Evolutionary conservation across 2,888 invertebrate genomes (phyloP).

Genomic region (Hetaerina titia): DNA sequence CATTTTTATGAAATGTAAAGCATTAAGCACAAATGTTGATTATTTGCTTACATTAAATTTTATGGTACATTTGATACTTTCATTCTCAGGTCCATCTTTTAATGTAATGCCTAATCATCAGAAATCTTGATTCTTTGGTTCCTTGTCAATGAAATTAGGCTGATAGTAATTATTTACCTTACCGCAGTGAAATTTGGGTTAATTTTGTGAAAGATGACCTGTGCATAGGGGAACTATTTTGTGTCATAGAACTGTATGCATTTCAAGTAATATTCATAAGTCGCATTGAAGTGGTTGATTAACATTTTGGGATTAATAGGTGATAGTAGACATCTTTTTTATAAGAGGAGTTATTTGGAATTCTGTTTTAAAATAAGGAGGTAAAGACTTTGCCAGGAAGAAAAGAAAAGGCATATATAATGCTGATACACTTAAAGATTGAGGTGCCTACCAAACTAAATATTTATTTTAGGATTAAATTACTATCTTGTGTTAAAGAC

Average conservation of each 20-base stretch:
- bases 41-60: background rate
- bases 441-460: too few species aligned
- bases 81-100: conserved; percentile 17
- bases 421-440: background rate
- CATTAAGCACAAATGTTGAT: background rate
- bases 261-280: too few species aligned
- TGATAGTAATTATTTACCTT: background rate
- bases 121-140: background rate
- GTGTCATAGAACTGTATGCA: background rate
- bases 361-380: background rate
- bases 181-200: background rate
- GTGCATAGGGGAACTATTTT: background rate
- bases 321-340: background rate
- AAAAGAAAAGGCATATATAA: background rate
- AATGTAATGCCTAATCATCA: background rate
- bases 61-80: background rate
- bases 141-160: background rate
- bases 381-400: background rate
- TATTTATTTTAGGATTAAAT: background rate
- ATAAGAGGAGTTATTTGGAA: background rate
- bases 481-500: background rate
- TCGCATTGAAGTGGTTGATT: too few species aligned
- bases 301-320: background rate
- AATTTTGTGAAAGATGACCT: background rate
- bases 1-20: background rate